Base-by-base conservation (phyloP, 2,797 vertebrate genomes). In the Pipistrellus pipistrellus region DNA sequence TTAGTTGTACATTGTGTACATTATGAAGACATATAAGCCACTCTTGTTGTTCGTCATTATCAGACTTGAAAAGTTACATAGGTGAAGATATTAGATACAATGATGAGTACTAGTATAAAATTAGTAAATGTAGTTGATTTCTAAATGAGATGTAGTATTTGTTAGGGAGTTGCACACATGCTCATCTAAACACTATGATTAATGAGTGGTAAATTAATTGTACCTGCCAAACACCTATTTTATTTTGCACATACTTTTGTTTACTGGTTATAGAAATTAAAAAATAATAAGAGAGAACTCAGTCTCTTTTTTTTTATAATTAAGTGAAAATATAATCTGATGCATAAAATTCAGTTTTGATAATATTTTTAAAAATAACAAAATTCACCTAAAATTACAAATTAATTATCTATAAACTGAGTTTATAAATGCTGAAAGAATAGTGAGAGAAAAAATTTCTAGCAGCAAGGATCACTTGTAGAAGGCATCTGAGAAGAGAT, bases 211-310 rank as follows among this genome's bases (percentile, higher is more conserved):
- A 81, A 93, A 59, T 23, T 82, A 69, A 83, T 85, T 75, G 77
- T 8, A 71, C 91, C 89, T 83, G 21, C 68, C 21, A 13, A 87
- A 64, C 17, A 69, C 68, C 59, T 71, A n/a, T 78, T 73, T 88
- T 78, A 30, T 46, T 90, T 44, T 89, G 80, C 92, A 48, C 71
- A 91, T 96, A 87, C 87, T 83, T 96, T 91, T 32, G 14, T 35
- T 71, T 41, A 32, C 18, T 78, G 35, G 20, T 93, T 90, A 90
- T 57, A 90, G 46, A 44, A 84, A 69, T 88, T 73, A 73, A 62
- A 59, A 6, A 41, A n/a, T 27, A 2, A 8, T 3, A 12, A 44
- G 10, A n/a, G 59, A 87, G 5, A 69, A 64, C 4, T 4, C 11
- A 71, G 53, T 84, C 75, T 93, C 87, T 80, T 75, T 35, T 93